Conservation (phyloP, 2,888 invertebrate species). For the Chrysotoxum bicinctum region DNA sequence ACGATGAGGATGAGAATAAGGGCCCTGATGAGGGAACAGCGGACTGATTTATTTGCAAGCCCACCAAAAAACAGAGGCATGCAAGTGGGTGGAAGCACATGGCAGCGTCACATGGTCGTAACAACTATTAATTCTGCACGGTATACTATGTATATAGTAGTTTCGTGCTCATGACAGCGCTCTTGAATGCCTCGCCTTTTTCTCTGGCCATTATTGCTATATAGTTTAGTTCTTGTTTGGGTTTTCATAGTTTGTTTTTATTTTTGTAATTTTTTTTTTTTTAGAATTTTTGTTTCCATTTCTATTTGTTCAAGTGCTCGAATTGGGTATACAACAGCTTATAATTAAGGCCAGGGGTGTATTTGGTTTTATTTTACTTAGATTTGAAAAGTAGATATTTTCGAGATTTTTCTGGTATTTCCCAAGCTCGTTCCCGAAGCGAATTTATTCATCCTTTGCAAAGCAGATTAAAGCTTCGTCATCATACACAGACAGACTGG, state of each 20-base stretch:
- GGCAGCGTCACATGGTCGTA: conserved; percentile 61
- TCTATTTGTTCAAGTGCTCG: conserved; percentile 13
- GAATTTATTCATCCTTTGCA: too few relatives aligned
- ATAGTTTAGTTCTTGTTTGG: conserved; percentile 17
- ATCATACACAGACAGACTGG: too few relatives aligned
- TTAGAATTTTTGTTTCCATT: neutral
- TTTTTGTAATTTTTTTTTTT: neutral
- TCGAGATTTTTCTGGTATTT: too few relatives aligned
- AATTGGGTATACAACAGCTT: neutral
- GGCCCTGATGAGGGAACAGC: conserved; percentile 39
- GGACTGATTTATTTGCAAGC: conserved; percentile 64
- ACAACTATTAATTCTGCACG: conserved; percentile 64
- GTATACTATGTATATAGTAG: conserved; percentile 26
- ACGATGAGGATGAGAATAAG: neutral
- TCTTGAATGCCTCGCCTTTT: conserved; percentile 48
- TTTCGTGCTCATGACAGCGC: conserved; percentile 67
- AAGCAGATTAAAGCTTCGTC: too few relatives aligned
- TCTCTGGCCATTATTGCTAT: neutral
- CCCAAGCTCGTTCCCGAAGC: too few relatives aligned
- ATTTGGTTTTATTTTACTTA: neutral
- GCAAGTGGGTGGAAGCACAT: conserved; percentile 31
- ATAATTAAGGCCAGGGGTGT: neutral
- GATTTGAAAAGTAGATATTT: too few relatives aligned
- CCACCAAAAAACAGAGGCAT: conserved; percentile 50
- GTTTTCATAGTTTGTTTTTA: conserved; percentile 28